Evolutionary conservation across 2,888 invertebrate species (phyloP), one percentile per base, ranked within the genome.

Genomic region (Adela reaumurella): DNA sequence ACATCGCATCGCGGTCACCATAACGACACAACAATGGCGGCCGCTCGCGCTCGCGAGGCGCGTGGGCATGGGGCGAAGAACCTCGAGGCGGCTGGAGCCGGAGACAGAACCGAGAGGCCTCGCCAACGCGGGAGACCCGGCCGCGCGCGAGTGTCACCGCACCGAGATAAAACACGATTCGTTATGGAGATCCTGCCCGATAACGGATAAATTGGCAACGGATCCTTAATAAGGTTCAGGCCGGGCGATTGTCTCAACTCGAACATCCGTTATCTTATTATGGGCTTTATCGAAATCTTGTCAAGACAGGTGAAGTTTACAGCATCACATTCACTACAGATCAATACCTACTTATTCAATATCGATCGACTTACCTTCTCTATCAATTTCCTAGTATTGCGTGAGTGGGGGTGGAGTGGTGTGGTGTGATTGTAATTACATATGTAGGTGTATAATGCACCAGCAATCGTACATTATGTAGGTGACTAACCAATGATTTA

Each of bases 11-110:
- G 56, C 56, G 56, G 58, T 67, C 65, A 62, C 60, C 55, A 58
- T 58, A 57, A 67, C 64, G 73, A 73, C 73, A 71, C 61, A 70
- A 72, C 72, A 72, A 74, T 71, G 67, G 69, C 60, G 52, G 61
- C 57, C 60, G 14, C 14, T 35, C 14, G n/a, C n/a, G 35, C 24
- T 24, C 24, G 24, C n/a, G 24, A 24, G 24, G 24, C 14, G 35
- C 35, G 35, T 35, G 35, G 35, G 35, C 35, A 35, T 14, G 14
- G 24, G n/a, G n/a, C n/a, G n/a, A n/a, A n/a, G n/a, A n/a, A n/a
- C n/a, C n/a, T n/a, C n/a, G n/a, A n/a, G n/a, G n/a, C n/a, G n/a
- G n/a, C n/a, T n/a, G n/a, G n/a, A n/a, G 24, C 10, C 5, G 24
- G 24, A 24, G 35, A 35, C 35, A 35, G 35, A 8, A 35, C 35